phyloP scores from a whole-genome alignment of 2,113 vertebrate genomes.

The Oryzias melastigma region DNA sequence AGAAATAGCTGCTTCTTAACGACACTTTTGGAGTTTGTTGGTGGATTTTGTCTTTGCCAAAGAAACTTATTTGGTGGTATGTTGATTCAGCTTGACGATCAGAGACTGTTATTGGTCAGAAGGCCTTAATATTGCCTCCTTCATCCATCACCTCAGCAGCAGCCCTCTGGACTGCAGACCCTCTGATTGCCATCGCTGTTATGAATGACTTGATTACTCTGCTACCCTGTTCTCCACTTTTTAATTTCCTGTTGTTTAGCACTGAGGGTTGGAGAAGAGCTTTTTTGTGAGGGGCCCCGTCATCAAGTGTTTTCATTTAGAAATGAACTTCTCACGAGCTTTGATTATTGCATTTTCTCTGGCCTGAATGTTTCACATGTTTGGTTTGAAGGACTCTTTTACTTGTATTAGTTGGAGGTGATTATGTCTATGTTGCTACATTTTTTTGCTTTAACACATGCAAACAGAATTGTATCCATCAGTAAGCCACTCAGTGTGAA shows the following conservation, averaged over 20 bases:
- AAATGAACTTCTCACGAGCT: neutral
- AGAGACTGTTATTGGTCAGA: constrained; percentile 27
- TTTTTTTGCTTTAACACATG: constrained; percentile 4
- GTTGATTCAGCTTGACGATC: neutral
- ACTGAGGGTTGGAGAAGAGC: constrained; percentile 40
- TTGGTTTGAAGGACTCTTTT: too few species aligned
- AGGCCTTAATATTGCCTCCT: constrained; percentile 13
- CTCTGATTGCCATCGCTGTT: constrained; percentile 55
- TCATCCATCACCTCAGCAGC: constrained; percentile 49
- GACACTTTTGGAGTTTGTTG: too few species aligned
- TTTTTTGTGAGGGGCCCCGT: constrained; percentile 20
- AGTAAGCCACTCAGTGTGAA: constrained; percentile 2
- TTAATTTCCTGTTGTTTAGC: constrained; percentile 76
- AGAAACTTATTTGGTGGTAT: too few species aligned
- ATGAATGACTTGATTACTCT: constrained; percentile 30
- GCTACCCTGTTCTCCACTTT: constrained; percentile 33
- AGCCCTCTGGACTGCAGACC: constrained; percentile 37
- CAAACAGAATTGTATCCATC: constrained; percentile 1
- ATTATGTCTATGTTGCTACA: neutral
- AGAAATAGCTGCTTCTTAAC: too few species aligned
- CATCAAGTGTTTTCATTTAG: constrained; percentile 23
- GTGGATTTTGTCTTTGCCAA: too few species aligned
- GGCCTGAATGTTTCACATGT: too few species aligned
- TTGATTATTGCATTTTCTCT: too few species aligned
- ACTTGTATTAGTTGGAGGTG: too few species aligned